Evolutionary conservation across 2,888 invertebrate genomes (phyloP), one percentile per base, ranked within the genome.

Genomic region (Amphipoea lucens): DNA sequence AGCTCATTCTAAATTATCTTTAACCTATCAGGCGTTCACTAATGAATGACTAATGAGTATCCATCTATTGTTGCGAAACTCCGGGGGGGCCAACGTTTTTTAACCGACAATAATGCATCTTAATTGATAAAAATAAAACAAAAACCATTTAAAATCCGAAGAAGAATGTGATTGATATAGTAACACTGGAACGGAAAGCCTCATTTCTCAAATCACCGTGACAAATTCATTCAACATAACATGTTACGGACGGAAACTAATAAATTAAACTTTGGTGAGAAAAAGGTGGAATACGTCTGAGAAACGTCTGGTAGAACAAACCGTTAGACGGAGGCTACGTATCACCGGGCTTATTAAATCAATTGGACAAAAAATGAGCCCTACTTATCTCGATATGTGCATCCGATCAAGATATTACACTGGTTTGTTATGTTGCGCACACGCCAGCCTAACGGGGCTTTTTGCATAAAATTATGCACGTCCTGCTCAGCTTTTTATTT

Each of bases 371-470:
- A 82, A 86, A 85, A 54, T 60, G 69, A 84, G 77, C 82, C 84
- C 83, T 88, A 86, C 71, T 88, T 88, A 74, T 76, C 74, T 78
- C 75, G 67, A 83, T 84, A 76, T 69, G 82, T 83, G 84, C 84
- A 81, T 84, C 79, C 81, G 79, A 89, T 87, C 81, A 78, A 77
- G 83, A 76, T 82, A 87, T 81, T 79, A 78, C 67, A 83, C 81
- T 84, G 69, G 83, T 88, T 81, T 66, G 7, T 67, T 74, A 77
- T 83, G 78, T 62, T 87, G 87, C 87, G 87, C 88, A 90, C 88
- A 92, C 92, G 90, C 92, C 84, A 89, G 76, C 76, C 86, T 92
- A 94, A 94, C 94, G 93, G 94, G 79, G 78, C 78, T 83, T 82
- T 78, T 62, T 78, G 83, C 82, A 88, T 82, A 79, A 62, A 76